Percentiles rank a stretch among this genome's conserved stretches.
These are phyloP conservation scores for Pristionchus pacificus DNA, from an alignment of 1,140 invertebrate genomes.

Conservation along the genomic window DNA sequence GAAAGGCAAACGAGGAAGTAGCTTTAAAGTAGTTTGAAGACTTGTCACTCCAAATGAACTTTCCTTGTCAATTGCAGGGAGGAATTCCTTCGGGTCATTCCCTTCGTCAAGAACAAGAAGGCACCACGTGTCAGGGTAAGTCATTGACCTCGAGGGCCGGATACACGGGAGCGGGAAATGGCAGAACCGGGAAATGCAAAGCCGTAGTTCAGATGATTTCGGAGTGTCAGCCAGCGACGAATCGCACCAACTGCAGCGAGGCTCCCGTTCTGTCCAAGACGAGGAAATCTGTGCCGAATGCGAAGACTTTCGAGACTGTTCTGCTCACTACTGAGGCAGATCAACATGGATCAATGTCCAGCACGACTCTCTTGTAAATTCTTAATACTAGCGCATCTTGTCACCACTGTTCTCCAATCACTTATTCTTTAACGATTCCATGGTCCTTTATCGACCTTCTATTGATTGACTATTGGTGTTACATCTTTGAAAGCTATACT, in stretches of 20 bases:
- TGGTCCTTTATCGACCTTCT: no score
- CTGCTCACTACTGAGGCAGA: background rate
- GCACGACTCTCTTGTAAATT: no score
- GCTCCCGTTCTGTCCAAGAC: background rate
- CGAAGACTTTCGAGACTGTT: background rate
- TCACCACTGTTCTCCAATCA: no score
- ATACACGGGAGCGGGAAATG: no score
- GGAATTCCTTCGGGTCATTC: constrained; percentile 42
- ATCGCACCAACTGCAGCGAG: constrained; percentile 12
- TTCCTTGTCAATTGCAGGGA: constrained; percentile 30
- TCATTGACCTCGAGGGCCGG: no score
- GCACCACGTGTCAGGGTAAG: constrained; percentile 10
- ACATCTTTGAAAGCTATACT: no score
- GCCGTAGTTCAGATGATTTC: background rate
- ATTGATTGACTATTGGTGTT: no score
- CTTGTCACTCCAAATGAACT: background rate
- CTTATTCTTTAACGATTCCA: no score
- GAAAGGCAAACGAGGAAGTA: background rate
- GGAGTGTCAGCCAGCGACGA: constrained; percentile 9
- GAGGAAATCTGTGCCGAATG: background rate
- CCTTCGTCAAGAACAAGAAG: constrained; percentile 23
- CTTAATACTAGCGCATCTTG: no score
- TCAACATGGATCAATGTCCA: no score
- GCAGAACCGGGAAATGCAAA: no score
- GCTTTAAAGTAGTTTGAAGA: background rate